Evolutionary conservation across 2,888 invertebrate genomes (phyloP).

Genomic region (Oscheius onirici): DNA sequence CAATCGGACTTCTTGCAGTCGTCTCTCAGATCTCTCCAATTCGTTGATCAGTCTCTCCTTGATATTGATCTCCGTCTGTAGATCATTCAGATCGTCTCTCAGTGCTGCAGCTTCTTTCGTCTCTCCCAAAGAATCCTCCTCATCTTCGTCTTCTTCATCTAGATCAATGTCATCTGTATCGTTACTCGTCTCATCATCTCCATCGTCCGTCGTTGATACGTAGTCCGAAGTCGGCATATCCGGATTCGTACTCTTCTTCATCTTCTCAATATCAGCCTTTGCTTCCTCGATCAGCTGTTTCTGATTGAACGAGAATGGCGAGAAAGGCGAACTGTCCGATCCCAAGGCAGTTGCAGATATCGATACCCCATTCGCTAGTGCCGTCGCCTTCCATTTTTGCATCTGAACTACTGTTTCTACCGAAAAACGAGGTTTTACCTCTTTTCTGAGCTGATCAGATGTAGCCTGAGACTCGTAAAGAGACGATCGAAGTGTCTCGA

Average conservation of each 20-base stretch:
- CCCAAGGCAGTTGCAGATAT: slow-evolving; percentile 28
- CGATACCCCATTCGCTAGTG: slow-evolving; percentile 15
- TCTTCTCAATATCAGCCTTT: slow-evolving; percentile 53
- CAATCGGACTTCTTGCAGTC: slow-evolving; percentile 79
- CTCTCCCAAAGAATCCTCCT: slow-evolving; percentile 76
- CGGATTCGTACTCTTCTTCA: slow-evolving; percentile 38
- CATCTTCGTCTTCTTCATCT: slow-evolving; percentile 38
- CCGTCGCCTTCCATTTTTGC: background rate
- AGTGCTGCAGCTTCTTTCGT: slow-evolving; percentile 74
- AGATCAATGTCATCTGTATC: slow-evolving; percentile 47
- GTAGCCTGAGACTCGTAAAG: slow-evolving; percentile 86
- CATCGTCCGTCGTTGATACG: slow-evolving; percentile 36
- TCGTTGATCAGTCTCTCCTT: slow-evolving; percentile 92
- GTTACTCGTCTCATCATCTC: slow-evolving; percentile 65
- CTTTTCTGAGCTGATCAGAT: slow-evolving; percentile 80
- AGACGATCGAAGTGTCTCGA: slow-evolving; percentile 77
- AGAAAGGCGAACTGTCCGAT: slow-evolving; percentile 30
- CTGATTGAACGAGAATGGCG: slow-evolving; percentile 34
- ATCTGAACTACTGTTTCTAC: background rate
- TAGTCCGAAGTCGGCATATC: slow-evolving; percentile 47
- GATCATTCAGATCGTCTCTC: slow-evolving; percentile 84
- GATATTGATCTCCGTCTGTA: slow-evolving; percentile 91
- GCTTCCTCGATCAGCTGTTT: slow-evolving; percentile 52
- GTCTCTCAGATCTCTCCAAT: slow-evolving; percentile 86
- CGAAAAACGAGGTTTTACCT: slow-evolving; percentile 25